Base-by-base conservation (phyloP, 1,140 invertebrate species). In the Propsilocerus akamusi region DNA sequence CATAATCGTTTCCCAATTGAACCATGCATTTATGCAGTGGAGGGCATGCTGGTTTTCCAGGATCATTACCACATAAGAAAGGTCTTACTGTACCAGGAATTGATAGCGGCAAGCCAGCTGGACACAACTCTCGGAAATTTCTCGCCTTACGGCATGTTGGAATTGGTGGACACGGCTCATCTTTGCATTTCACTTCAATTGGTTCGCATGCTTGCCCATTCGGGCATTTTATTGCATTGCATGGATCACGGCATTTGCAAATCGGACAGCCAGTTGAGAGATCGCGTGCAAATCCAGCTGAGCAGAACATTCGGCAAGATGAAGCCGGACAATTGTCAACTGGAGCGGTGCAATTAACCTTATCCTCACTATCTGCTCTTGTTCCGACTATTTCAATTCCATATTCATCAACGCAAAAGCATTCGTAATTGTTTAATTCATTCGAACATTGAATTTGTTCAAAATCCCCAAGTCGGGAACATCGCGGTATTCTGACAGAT, bases 281-380 rank as follows among this genome's bases (percentile, higher is more conserved):
- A 48, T 80, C 75, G 0, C 67, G 55, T 52, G 75, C 74, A 61
- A 90, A 90, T 41, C 83, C 85, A 53, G 85, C 74, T 0, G 85
- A 83, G 60, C 86, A 91, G 48, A 88, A 72, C 86, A 90, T 90
- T n/a, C 86, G 75, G 56, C 86, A 90, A 0, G 78, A 82, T 53
- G 83, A 81, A 0, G 80, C 81, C 1, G 81, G 77, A 57, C 86
- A 90, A 3, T 75, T 67, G 25, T 73, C 72, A 1, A 17, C 53
- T 65, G 58, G 68, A 66, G 80, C 74, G 7, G 79, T 72, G 57
- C 86, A 89, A 57, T 84, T 81, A 11, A 87, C 76, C 5, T 74
- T 64, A 2, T 69, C 65, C 7, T 74, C 71, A 2, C 71, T 72
- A 3, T 74, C 65, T 1, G 77, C 81, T 26, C 81, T 68, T 0